Percentiles rank a stretch among this genome's conserved stretches.
These are phyloP conservation scores for Lucilia sericata DNA, from an alignment of 1,140 invertebrate genomes.

Conservation along the genomic window DNA sequence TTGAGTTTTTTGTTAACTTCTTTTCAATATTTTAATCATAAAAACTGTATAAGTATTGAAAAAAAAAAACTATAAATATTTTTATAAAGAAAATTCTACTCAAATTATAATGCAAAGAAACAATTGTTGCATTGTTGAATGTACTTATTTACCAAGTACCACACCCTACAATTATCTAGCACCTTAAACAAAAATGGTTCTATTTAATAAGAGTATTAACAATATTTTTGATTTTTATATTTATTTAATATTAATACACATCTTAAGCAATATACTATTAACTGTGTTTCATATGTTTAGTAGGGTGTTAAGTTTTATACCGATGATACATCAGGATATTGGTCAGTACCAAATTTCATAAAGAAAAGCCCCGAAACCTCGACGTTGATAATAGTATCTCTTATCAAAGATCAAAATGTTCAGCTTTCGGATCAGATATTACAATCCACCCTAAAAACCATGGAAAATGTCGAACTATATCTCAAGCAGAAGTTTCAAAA, in stretches of 20 bases:
- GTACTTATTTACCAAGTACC: not conserved
- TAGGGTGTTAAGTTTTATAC: no score
- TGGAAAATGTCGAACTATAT: no score
- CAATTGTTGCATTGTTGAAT: not conserved
- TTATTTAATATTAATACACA: not conserved
- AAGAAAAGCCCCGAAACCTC: no score
- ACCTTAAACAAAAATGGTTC: conserved; percentile 13
- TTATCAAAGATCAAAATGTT: no score
- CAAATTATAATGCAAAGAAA: not conserved
- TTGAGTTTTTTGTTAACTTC: not conserved
- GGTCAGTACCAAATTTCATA: no score
- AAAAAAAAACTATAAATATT: not conserved
- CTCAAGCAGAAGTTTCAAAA: no score
- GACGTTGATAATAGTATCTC: no score
- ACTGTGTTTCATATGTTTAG: no score
- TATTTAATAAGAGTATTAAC: not conserved
- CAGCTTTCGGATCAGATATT: no score
- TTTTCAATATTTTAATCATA: not conserved
- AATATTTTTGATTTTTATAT: not conserved
- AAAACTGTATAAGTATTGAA: not conserved
- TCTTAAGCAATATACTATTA: conserved; percentile 1
- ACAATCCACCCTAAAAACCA: no score
- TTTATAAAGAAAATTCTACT: no score
- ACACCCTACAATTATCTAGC: conserved; percentile 17
- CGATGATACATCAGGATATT: no score